Evolutionary conservation across 1,140 invertebrate species (phyloP).

Genomic region (Akabosia matsudoensis): DNA sequence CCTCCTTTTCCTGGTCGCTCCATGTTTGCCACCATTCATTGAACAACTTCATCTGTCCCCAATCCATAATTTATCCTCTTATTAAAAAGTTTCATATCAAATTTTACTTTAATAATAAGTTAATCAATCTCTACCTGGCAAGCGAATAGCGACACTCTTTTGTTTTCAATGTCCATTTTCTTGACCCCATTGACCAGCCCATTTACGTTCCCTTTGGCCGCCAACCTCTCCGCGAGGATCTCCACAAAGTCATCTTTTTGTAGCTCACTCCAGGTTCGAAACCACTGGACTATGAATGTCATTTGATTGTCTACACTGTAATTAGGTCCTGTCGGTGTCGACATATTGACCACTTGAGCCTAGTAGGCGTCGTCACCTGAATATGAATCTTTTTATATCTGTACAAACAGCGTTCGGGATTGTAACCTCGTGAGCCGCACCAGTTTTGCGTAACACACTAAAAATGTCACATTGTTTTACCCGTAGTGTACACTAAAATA

Average conservation of each 20-base stretch:
- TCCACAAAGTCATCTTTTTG: constrained; percentile 46
- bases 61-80: not conserved
- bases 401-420: too few species aligned
- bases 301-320: constrained; percentile 38
- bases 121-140: constrained; percentile 39
- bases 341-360: not conserved
- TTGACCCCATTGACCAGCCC: constrained; percentile 39
- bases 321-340: constrained; percentile 32
- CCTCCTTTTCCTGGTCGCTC: constrained; percentile 31
- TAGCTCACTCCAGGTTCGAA: constrained; percentile 46
- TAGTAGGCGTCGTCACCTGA: too few species aligned
- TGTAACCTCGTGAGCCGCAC: too few species aligned
- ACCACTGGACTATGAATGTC: constrained; percentile 39
- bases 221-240: constrained; percentile 36
- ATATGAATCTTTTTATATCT: too few species aligned
- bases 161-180: constrained; percentile 27
- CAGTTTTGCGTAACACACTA: too few species aligned
- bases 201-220: constrained; percentile 27
- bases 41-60: constrained; percentile 41
- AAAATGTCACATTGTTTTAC: too few species aligned
- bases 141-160: constrained; percentile 41
- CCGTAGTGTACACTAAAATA: too few species aligned
- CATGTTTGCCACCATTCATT: constrained; percentile 46
- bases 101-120: too few species aligned
- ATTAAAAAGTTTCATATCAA: not conserved